These are phyloP conservation scores for Limnephilus rhombicus DNA, from an alignment of 2,888 invertebrate species.

Conservation along the genomic window DNA sequence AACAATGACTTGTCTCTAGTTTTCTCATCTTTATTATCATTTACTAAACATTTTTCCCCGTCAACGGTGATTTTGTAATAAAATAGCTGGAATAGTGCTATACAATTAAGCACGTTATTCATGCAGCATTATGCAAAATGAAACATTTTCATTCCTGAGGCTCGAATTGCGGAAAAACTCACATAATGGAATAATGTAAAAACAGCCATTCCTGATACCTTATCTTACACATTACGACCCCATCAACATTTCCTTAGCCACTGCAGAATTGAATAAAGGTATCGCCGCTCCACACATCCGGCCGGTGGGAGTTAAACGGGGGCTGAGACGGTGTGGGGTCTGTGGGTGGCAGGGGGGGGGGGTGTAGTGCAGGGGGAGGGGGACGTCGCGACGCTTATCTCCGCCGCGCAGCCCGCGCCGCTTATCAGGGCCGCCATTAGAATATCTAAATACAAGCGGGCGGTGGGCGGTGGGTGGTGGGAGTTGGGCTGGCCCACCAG, in stretches of 20 bases:
- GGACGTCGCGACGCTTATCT: slow-evolving; percentile 69
- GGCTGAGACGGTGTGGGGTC: slow-evolving; percentile 63
- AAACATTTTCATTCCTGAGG: neutral
- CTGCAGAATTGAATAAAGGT: slow-evolving; percentile 62
- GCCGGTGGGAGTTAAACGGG: slow-evolving; percentile 53
- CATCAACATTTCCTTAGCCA: slow-evolving; percentile 58
- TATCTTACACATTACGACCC: slow-evolving; percentile 51
- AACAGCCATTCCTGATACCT: slow-evolving; percentile 35
- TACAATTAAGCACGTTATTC: neutral
- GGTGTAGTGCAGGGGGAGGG: slow-evolving; percentile 57
- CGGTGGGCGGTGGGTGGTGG: slow-evolving; percentile 67
- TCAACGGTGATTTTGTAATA: neutral
- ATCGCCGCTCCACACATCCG: slow-evolving; percentile 57
- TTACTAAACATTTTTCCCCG: neutral
- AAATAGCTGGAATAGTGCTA: neutral
- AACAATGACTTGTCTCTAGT: too few relatives aligned
- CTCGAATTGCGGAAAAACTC: slow-evolving; percentile 35
- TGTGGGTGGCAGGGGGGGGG: slow-evolving; percentile 67
- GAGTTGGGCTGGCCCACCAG: slow-evolving; percentile 67
- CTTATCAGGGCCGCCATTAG: slow-evolving; percentile 73
- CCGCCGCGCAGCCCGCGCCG: slow-evolving; percentile 67
- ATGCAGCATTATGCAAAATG: neutral
- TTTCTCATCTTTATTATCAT: too few relatives aligned
- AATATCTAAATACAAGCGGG: slow-evolving; percentile 74
- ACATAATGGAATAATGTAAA: slow-evolving; percentile 41